A percentile compares a stretch with the other conserved stretches of the same genome.
These are phyloP conservation scores for Indicator maculatus DNA, from an alignment of 2,113 vertebrate genomes.

Conservation along the genomic window DNA sequence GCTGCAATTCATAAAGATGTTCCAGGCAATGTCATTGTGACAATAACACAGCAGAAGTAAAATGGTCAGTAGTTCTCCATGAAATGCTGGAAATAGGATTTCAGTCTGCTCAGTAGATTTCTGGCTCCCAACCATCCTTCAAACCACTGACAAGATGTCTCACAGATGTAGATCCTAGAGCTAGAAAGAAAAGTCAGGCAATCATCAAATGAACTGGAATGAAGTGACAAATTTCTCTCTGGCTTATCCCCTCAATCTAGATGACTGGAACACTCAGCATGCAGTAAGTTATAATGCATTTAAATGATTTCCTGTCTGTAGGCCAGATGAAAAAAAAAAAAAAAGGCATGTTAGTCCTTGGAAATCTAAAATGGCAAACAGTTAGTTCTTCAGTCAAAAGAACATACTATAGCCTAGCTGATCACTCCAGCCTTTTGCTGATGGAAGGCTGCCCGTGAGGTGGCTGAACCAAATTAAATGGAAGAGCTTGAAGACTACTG, in stretches of 20 bases:
- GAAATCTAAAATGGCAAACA: background rate
- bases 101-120: background rate
- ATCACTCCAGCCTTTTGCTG: background rate
- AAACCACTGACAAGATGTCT: background rate
- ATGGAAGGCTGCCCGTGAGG: rapidly evolving
- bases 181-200: background rate
- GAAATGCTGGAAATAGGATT: background rate
- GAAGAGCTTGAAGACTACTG: background rate
- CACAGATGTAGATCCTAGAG: background rate
- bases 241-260: background rate
- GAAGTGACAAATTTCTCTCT: background rate
- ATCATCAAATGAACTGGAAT: background rate
- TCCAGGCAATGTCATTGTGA: background rate
- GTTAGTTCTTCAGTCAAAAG: background rate
- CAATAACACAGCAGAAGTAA: background rate
- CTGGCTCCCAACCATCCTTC: background rate
- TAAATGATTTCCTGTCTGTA: background rate
- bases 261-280: background rate
- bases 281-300: background rate
- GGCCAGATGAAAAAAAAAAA: background rate
- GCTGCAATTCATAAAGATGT: conserved; percentile 8
- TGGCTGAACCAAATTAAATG: background rate
- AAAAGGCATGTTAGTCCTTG: background rate
- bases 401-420: background rate
- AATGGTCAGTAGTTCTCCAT: background rate